Evolutionary conservation across 2,113 vertebrate genomes (phyloP), one percentile per base, ranked within the genome.

Genomic region (Halcyon malimbica): DNA sequence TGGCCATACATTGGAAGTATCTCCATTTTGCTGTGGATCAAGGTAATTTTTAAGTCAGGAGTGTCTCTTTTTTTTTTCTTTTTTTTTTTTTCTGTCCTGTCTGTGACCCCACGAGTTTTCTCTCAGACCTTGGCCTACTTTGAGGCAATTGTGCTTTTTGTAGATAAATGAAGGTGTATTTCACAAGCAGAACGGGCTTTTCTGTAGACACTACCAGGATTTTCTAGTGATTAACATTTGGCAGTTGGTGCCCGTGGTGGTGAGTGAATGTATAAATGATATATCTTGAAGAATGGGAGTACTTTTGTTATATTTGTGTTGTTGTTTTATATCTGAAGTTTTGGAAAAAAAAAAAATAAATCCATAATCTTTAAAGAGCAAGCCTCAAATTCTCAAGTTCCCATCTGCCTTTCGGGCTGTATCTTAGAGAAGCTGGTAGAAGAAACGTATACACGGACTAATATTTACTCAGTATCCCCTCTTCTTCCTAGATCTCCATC

Each of bases 401-500:
- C 2, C 16, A 6, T 17, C 60, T 82, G 39, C 48, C 26, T 79
- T 71, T 76, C 21, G 9, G 59, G 71, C 70, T 16, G 0, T n/a
- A 12, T 42, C 75, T 77, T 31, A 10, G 2, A 10, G 39, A 15
- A 37, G 46, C 79, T 35, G 19, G 3, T 5, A 25, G 70, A 18
- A 92, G 39, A 75, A 46, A 77, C 13, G 2, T 26, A 21, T 2
- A 9, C 59, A 53, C 50, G 67, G 86, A 13, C 60, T 31, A 41
- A 13, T 25, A 78, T 41, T 95, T 70, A 84, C 89, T 96, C 90
- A 2, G 18, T 90, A 94, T 94, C 85, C 83, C 70, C 33, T 79
- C 78, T 96, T 96, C 93, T 97, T 96, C 96, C 83, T 96, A 98
- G 98, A 98, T 98, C 94, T 97, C 90, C 95, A 97, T 96, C 97